Percentiles rank a stretch among this genome's conserved stretches.
phyloP scores from a whole-genome alignment of 2,797 vertebrate species.

The Prionace glauca region DNA sequence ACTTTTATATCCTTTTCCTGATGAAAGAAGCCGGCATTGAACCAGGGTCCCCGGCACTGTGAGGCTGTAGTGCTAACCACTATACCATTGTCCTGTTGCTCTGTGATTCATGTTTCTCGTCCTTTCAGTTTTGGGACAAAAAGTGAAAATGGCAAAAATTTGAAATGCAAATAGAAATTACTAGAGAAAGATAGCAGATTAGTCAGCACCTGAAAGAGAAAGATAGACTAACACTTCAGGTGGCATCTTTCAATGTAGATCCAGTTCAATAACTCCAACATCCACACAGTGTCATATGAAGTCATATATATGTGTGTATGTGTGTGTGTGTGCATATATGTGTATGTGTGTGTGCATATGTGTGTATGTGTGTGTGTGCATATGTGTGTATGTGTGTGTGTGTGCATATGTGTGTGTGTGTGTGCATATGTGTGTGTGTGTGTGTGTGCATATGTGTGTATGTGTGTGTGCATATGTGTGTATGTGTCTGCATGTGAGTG shows the following conservation, averaged over 20 bases:
- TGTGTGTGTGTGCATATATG: background rate
- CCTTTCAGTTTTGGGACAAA: background rate
- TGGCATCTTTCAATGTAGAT: background rate
- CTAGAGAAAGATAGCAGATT: background rate
- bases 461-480: too few species aligned
- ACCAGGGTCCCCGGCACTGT: too few species aligned
- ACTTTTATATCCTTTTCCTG: too few species aligned
- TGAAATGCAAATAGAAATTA: background rate
- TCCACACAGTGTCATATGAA: background rate
- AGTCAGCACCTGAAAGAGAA: background rate
- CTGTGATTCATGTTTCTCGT: background rate
- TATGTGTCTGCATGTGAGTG: background rate
- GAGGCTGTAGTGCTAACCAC: too few species aligned
- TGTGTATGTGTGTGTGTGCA: too few species aligned
- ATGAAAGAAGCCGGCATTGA: too few species aligned
- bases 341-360: too few species aligned
- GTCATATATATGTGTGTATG: too few species aligned
- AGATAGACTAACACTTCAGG: background rate
- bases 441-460: background rate
- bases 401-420: too few species aligned
- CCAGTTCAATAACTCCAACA: background rate
- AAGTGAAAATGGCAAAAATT: background rate
- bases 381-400: too few species aligned
- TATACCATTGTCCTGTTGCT: background rate
- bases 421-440: background rate